Percentiles rank a stretch among this genome's conserved stretches.
These are phyloP conservation scores for Aurelia aurita DNA, from an alignment of 30 jellyfish, hydroid and myxozoan genomes.

Conservation along the genomic window DNA sequence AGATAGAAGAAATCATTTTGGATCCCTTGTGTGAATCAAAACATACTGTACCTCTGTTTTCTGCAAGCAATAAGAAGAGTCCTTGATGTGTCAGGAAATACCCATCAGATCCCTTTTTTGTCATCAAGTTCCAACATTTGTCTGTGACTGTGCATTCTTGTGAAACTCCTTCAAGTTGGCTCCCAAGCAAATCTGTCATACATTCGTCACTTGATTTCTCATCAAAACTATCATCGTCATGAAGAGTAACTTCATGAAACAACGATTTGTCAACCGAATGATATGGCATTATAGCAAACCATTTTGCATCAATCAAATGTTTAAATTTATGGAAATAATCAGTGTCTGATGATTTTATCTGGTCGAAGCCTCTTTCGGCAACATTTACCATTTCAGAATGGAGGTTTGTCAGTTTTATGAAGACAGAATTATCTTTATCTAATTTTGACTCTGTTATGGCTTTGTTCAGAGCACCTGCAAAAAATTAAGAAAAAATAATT, in stretches of 20 bases:
- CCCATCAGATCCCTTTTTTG: constrained; percentile 62
- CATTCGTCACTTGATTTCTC: constrained; percentile 75
- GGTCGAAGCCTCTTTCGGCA: constrained; percentile 59
- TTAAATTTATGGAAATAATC: constrained; percentile 61
- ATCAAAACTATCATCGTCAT: constrained; percentile 51
- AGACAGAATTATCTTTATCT: not conserved
- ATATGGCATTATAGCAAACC: constrained; percentile 65
- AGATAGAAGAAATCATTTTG: too few species aligned
- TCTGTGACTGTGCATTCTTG: constrained; percentile 51
- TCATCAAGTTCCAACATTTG: constrained; percentile 81
- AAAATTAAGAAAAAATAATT: not conserved
- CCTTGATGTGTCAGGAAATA: constrained; percentile 87
- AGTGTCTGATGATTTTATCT: constrained; percentile 26
- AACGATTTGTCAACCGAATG: constrained; percentile 36
- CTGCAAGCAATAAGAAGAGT: constrained; percentile 69
- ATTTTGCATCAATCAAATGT: constrained; percentile 47
- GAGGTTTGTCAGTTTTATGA: constrained; percentile 29
- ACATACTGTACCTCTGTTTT: constrained; percentile 70
- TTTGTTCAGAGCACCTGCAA: constrained; percentile 55
- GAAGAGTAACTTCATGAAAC: constrained; percentile 14
- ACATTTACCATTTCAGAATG: constrained; percentile 15
- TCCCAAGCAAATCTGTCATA: constrained; percentile 79
- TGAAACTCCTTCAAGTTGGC: constrained; percentile 22
- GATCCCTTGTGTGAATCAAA: too few species aligned
- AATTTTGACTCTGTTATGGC: constrained; percentile 52